A percentile compares a stretch with the other conserved stretches of the same genome.
phyloP scores from a whole-genome alignment of 1,140 invertebrate species.

The Dufourea novaeangliae region DNA sequence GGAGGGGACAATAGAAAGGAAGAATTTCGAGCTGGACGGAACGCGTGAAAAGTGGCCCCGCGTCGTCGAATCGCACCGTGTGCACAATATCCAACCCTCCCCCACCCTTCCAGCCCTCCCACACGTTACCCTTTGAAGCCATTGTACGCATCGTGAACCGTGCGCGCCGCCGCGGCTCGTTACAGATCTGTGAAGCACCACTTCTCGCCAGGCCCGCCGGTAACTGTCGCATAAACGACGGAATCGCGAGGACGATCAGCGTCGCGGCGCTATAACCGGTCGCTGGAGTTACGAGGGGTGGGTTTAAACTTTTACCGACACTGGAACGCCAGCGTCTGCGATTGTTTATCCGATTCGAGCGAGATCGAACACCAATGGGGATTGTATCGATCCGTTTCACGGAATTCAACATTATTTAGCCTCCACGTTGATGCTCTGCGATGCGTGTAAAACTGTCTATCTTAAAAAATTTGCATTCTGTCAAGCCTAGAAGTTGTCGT shows the following conservation, averaged over 20 bases:
- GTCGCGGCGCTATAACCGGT: constrained; percentile 68
- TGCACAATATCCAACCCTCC: background rate
- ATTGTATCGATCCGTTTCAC: too few relatives aligned
- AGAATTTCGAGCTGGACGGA: background rate
- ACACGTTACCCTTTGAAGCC: constrained; percentile 25
- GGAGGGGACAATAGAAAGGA: too few relatives aligned
- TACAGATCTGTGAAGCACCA: constrained; percentile 47
- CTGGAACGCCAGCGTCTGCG: constrained; percentile 72
- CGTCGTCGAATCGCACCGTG: background rate
- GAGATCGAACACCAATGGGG: too few relatives aligned
- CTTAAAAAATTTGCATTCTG: too few relatives aligned
- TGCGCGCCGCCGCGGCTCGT: constrained; percentile 30
- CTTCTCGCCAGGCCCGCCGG: constrained; percentile 33
- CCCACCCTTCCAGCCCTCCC: too few relatives aligned
- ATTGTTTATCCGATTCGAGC: constrained; percentile 62
- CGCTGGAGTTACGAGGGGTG: constrained; percentile 71
- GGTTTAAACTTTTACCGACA: constrained; percentile 76
- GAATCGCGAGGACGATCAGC: constrained; percentile 72
- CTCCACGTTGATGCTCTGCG: too few relatives aligned
- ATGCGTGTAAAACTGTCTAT: too few relatives aligned
- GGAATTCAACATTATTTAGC: too few relatives aligned
- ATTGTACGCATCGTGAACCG: constrained; percentile 29
- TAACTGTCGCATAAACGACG: constrained; percentile 73
- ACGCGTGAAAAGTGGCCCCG: constrained; percentile 11
- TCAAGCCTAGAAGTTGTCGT: too few relatives aligned